Evolutionary conservation across 2,797 vertebrate species (phyloP).

Genomic region (Glossophaga mutica): DNA sequence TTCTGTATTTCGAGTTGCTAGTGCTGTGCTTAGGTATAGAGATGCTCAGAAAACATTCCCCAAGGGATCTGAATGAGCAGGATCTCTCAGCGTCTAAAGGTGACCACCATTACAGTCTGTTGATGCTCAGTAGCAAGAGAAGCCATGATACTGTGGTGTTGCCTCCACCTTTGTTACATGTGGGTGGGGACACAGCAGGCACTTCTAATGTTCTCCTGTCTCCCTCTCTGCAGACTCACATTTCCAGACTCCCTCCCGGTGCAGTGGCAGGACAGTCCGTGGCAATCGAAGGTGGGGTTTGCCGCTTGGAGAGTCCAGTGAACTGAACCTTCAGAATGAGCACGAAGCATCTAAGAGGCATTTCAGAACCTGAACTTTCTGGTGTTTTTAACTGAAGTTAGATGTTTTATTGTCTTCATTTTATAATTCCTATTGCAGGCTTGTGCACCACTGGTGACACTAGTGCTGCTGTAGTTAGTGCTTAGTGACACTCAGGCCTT

Average conservation of each 20-base stretch:
- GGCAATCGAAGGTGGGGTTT: constrained; percentile 98
- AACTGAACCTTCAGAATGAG: constrained; percentile 81
- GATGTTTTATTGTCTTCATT: constrained; percentile 77
- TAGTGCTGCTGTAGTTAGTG: constrained; percentile 81
- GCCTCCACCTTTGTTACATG: neutral
- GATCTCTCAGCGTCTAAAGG: neutral
- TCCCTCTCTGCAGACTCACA: constrained; percentile 91
- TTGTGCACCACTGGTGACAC: constrained; percentile 69
- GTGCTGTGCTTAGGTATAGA: neutral
- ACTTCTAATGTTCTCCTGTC: constrained; percentile 56
- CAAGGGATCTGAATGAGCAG: neutral
- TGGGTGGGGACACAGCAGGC: neutral
- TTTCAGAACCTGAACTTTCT: constrained; percentile 80
- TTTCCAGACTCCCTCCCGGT: constrained; percentile 97
- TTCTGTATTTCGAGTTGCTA: neutral
- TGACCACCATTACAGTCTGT: neutral
- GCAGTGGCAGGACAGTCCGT: constrained; percentile 97
- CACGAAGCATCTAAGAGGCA: constrained; percentile 69
- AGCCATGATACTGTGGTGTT: neutral
- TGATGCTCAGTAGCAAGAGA: neutral
- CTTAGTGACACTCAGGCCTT: constrained; percentile 67
- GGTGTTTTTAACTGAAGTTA: constrained; percentile 83
- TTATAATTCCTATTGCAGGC: constrained; percentile 75
- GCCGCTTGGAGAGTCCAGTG: constrained; percentile 88
- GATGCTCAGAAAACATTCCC: neutral